phyloP scores from a whole-genome alignment of 2,113 vertebrate species.

The Apteryx owenii region DNA sequence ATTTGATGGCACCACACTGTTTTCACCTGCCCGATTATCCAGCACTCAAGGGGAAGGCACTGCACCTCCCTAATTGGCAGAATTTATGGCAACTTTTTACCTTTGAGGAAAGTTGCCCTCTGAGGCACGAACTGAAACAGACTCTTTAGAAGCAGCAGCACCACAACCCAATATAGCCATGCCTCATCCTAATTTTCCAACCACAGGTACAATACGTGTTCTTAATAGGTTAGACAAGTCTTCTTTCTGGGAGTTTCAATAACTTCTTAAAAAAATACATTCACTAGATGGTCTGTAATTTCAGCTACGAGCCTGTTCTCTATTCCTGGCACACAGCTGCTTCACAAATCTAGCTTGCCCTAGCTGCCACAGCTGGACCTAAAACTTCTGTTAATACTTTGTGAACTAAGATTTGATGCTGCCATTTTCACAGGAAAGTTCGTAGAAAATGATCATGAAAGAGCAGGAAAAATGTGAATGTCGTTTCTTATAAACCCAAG shows the following conservation, averaged over 20 bases:
- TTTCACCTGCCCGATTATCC: constrained; percentile 43
- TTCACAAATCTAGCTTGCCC: not conserved
- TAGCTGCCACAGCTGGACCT: not conserved
- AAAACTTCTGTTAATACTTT: not conserved
- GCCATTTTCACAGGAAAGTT: not conserved
- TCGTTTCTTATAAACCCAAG: not conserved
- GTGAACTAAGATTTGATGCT: not conserved
- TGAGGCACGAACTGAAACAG: not conserved
- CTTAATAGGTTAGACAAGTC: not conserved
- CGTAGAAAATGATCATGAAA: not conserved
- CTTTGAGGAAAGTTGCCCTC: constrained; percentile 16
- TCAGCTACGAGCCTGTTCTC: not conserved
- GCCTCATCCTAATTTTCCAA: not conserved
- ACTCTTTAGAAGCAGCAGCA: constrained; percentile 10
- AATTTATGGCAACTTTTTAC: constrained; percentile 13
- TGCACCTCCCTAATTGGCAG: constrained; percentile 36
- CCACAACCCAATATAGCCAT: not conserved
- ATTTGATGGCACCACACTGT: constrained; percentile 17
- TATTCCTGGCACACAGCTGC: not conserved
- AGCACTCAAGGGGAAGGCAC: not conserved
- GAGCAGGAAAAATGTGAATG: not conserved
- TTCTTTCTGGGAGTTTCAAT: not conserved
- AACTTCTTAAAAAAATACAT: not conserved
- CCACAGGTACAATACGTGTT: not conserved
- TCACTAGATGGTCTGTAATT: not conserved